These are phyloP conservation scores for Helicoverpa assulta DNA, from an alignment of 2,888 invertebrate genomes.

Conservation along the genomic window DNA sequence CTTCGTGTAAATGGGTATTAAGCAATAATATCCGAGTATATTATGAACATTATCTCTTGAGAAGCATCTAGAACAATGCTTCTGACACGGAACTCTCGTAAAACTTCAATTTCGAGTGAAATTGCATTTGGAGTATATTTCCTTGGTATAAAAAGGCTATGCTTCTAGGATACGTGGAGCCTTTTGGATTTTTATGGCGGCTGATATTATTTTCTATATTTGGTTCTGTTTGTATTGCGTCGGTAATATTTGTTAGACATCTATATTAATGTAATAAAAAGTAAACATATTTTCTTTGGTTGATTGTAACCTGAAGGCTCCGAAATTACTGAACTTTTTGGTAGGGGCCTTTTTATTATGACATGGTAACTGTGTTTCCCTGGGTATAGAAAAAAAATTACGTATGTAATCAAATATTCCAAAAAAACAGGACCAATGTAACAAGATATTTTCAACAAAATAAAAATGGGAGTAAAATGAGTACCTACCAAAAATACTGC, in stretches of 20 bases:
- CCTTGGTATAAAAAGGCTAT: neutral
- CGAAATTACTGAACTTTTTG: too few species aligned
- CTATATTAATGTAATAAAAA: too few species aligned
- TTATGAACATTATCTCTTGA: slow-evolving; percentile 12
- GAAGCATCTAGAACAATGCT: slow-evolving; percentile 22
- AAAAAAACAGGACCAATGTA: neutral
- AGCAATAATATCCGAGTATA: slow-evolving; percentile 10
- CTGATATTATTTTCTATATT: neutral
- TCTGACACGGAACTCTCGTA: slow-evolving; percentile 6
- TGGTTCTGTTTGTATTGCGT: too few species aligned
- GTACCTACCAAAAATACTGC: neutral
- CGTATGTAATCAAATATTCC: neutral
- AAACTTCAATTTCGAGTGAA: slow-evolving; percentile 12
- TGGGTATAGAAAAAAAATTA: neutral
- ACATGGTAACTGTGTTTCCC: too few species aligned
- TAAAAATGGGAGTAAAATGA: neutral
- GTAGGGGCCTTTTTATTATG: too few species aligned
- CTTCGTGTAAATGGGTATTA: slow-evolving; percentile 11
- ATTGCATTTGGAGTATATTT: slow-evolving; percentile 17
- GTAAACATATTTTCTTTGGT: too few species aligned
- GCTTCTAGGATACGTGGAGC: neutral
- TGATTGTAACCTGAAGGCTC: too few species aligned
- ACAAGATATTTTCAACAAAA: neutral
- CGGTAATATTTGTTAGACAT: too few species aligned
- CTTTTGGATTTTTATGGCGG: slow-evolving; percentile 2